Conservation (phyloP, 92 coral and sea anemone genomes). For the Hydrozoanthus gracilis region DNA sequence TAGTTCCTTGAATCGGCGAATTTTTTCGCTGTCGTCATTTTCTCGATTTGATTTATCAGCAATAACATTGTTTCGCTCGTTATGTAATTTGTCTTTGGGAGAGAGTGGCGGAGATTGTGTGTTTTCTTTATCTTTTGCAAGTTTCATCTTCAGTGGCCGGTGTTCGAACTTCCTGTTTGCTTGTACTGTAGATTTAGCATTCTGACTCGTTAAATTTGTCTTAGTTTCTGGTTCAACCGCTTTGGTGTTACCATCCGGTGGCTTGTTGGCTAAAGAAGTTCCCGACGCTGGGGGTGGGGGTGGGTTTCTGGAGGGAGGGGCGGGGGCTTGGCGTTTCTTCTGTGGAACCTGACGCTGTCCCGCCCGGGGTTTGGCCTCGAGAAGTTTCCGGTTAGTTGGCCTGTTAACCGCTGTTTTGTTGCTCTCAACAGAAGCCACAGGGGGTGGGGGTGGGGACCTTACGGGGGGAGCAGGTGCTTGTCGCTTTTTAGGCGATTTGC, state of each 20-base stretch:
- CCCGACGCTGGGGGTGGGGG: constrained; percentile 37
- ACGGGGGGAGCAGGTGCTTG: constrained; percentile 34
- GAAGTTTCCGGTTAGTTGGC: constrained; percentile 25
- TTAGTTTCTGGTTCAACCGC: background rate
- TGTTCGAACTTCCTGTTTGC: constrained; percentile 65
- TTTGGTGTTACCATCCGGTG: background rate
- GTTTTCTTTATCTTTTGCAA: constrained; percentile 67
- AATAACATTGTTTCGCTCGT: constrained; percentile 37
- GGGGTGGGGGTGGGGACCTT: constrained; percentile 44
- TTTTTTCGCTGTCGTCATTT: constrained; percentile 83
- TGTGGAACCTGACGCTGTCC: constrained; percentile 30
- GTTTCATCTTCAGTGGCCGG: constrained; percentile 77
- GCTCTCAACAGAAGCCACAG: constrained; percentile 14
- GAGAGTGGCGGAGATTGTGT: constrained; percentile 21
- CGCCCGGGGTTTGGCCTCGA: constrained; percentile 40
- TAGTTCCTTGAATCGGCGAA: constrained; percentile 71
- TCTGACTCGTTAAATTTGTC: constrained; percentile 6
- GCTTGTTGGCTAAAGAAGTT: background rate
- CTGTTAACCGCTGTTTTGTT: constrained; percentile 26
- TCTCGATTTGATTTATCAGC: constrained; percentile 52
- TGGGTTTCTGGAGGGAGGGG: constrained; percentile 40
- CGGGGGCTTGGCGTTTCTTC: constrained; percentile 44
- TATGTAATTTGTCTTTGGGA: constrained; percentile 37
- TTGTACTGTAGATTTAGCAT: constrained; percentile 46
- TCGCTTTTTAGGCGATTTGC: constrained; percentile 33